phyloP scores from a whole-genome alignment of 2,113 vertebrate genomes.

The Microtus ochrogaster region DNA sequence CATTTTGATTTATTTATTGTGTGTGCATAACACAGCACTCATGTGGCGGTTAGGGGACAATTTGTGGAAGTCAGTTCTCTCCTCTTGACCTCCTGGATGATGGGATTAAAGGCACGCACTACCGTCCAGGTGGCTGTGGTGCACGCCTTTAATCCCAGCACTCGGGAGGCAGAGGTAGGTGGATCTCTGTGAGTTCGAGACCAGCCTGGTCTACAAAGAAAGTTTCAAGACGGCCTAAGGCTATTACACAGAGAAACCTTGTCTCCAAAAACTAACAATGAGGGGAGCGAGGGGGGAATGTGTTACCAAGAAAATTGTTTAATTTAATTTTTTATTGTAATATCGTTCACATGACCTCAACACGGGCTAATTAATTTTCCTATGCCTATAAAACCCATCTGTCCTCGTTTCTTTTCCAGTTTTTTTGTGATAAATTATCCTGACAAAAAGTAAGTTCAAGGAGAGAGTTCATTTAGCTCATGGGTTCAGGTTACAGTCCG shows the following conservation, averaged over 20 bases:
- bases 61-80: neutral
- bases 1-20: neutral
- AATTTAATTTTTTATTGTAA: neutral
- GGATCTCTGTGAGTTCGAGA: too few relatives aligned
- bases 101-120: too few relatives aligned
- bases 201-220: too few relatives aligned
- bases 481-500: neutral
- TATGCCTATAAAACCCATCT: neutral
- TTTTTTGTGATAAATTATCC: neutral
- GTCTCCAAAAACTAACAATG: neutral
- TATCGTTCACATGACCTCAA: neutral
- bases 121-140: too few relatives aligned
- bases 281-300: too few relatives aligned
- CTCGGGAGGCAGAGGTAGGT: too few relatives aligned
- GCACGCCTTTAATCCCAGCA: too few relatives aligned
- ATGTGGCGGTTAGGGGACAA: neutral
- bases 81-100: neutral
- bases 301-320: neutral
- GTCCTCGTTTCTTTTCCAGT: neutral
- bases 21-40: neutral
- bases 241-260: neutral
- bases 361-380: neutral
- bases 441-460: neutral
- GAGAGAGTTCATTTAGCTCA: neutral
- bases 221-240: too few relatives aligned